phyloP scores from a whole-genome alignment of 2,113 vertebrate species.

The Pseudolaguvia tuberculata region DNA sequence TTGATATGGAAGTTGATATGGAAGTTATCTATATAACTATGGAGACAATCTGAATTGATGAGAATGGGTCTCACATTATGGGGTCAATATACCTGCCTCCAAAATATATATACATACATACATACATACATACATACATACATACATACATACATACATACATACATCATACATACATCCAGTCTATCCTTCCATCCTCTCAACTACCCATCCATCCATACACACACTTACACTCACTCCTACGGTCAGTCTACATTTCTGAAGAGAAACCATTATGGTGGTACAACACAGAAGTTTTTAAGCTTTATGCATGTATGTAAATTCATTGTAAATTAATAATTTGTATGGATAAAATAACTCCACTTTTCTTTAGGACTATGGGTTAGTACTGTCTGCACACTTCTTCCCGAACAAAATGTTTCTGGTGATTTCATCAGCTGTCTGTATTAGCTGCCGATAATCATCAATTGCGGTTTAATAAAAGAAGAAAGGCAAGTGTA shows the following conservation, averaged over 20 bases:
- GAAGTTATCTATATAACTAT: neutral
- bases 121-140: too few species aligned
- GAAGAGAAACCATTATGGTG: neutral
- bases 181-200: too few species aligned
- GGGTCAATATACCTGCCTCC: too few species aligned
- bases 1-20: neutral
- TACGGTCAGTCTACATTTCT: too few species aligned
- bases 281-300: neutral
- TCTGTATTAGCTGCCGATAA: constrained; percentile 27
- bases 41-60: neutral
- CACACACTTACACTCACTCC: too few species aligned
- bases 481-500: constrained; percentile 7
- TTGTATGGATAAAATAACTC: constrained; percentile 13
- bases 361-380: constrained; percentile 21
- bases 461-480: constrained; percentile 34
- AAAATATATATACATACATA: too few species aligned
- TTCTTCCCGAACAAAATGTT: constrained; percentile 11
- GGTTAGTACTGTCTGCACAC: neutral
- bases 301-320: constrained; percentile 6
- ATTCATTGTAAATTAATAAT: constrained; percentile 26
- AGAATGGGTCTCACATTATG: neutral
- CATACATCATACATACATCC: too few species aligned
- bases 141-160: too few species aligned
- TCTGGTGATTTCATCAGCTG: constrained; percentile 34
- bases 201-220: too few species aligned